Evolutionary conservation across 92 coral and sea anemone species (phyloP).

Genomic region (Porites lobata): DNA sequence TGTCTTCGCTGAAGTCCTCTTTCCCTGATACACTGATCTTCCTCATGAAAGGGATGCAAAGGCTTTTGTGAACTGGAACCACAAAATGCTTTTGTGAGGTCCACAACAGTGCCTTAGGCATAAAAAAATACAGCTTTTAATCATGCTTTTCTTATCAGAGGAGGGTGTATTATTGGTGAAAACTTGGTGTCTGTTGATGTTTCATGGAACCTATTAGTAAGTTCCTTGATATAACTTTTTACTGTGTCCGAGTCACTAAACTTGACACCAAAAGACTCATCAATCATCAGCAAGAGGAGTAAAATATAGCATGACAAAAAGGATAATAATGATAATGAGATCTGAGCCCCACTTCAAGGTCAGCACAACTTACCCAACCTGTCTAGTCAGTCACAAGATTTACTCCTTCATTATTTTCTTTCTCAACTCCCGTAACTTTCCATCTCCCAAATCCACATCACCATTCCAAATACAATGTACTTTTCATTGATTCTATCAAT

Average conservation of each 20-base stretch:
- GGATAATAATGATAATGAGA: neutral
- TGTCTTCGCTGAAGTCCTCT: no score
- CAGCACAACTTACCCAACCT: no score
- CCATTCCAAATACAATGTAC: slow-evolving; percentile 33
- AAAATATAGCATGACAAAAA: neutral
- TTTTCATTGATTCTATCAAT: slow-evolving; percentile 39
- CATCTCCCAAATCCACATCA: slow-evolving; percentile 35
- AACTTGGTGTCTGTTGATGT: neutral
- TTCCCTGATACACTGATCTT: no score
- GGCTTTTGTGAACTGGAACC: no score
- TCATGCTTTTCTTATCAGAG: neutral
- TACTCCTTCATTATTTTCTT: slow-evolving; percentile 43
- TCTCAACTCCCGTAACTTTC: slow-evolving; percentile 25
- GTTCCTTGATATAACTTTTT: neutral
- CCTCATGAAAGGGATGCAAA: no score
- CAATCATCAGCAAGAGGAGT: neutral
- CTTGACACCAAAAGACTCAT: neutral
- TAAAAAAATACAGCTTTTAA: neutral
- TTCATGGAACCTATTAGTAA: neutral
- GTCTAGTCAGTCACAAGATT: slow-evolving; percentile 8
- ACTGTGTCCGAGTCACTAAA: neutral
- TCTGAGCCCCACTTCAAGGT: no score
- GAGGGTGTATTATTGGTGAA: neutral
- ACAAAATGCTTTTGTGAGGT: neutral
- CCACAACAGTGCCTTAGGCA: slow-evolving; percentile 42